phyloP scores from a whole-genome alignment of 2,113 vertebrate genomes.

The Carassius gibelio region DNA sequence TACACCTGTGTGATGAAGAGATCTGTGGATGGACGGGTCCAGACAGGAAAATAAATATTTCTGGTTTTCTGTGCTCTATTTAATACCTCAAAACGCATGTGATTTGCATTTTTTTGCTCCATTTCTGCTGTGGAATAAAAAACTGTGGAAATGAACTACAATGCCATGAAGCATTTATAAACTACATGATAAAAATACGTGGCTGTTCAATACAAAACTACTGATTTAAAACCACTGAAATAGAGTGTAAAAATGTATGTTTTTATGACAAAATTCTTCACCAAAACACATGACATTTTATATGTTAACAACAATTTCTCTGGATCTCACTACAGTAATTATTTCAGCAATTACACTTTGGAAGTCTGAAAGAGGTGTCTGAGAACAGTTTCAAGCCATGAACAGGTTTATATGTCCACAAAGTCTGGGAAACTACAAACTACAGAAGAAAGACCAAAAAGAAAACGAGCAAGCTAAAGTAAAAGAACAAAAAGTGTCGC shows the following conservation, averaged over 20 bases:
- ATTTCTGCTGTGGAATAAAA: constrained; percentile 44
- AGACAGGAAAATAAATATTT: constrained; percentile 70
- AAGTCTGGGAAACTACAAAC: not conserved
- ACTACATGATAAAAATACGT: not conserved
- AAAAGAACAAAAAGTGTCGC: constrained; percentile 1
- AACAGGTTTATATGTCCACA: not conserved
- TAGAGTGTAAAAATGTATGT: not conserved
- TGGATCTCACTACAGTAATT: not conserved
- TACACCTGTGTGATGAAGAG: not conserved
- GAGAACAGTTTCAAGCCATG: not conserved
- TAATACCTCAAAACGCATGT: constrained; percentile 44
- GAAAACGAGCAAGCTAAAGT: not conserved
- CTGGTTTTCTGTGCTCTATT: constrained; percentile 59
- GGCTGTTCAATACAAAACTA: not conserved
- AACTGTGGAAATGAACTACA: not conserved
- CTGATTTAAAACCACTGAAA: not conserved
- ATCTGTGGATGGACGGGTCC: constrained; percentile 57
- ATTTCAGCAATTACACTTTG: not conserved
- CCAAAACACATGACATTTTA: not conserved
- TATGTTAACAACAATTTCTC: not conserved
- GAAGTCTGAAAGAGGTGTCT: not conserved
- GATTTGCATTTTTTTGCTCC: constrained; percentile 41
- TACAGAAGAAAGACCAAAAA: constrained; percentile 5
- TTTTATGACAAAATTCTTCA: not conserved
- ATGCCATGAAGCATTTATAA: not conserved